phyloP scores from a whole-genome alignment of 2,888 invertebrate genomes.

The Cephonodes hylas region DNA sequence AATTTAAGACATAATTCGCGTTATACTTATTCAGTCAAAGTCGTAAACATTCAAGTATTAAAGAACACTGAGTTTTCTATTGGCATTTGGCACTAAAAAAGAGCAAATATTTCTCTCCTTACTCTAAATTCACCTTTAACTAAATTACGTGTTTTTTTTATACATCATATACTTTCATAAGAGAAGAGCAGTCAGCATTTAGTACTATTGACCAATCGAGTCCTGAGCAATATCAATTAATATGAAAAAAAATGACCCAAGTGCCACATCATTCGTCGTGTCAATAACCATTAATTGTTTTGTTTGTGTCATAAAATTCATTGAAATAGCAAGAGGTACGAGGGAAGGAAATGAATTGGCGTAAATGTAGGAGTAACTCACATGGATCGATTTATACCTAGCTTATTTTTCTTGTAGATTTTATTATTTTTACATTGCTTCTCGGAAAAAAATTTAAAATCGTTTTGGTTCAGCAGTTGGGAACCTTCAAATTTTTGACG shows the following conservation, averaged over 20 bases:
- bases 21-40: too few species aligned
- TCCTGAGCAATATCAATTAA: not conserved
- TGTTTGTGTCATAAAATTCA: not conserved
- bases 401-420: too few species aligned
- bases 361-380: not conserved
- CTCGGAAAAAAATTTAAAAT: too few species aligned
- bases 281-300: slow-evolving; percentile 6
- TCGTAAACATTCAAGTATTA: too few species aligned
- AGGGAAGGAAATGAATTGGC: not conserved
- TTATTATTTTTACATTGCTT: not conserved
- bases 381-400: not conserved
- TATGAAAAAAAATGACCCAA: not conserved
- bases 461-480: too few species aligned
- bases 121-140: too few species aligned
- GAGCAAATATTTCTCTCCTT: too few species aligned
- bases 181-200: not conserved
- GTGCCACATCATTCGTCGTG: not conserved
- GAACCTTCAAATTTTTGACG: too few species aligned
- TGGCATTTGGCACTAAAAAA: not conserved
- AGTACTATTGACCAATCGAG: not conserved
- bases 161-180: too few species aligned
- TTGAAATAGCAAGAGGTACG: not conserved
- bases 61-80: not conserved
- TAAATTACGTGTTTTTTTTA: too few species aligned
- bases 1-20: too few species aligned